phyloP scores from a whole-genome alignment of 2,113 vertebrate genomes.

The Petrocephalus microphthalmus region DNA sequence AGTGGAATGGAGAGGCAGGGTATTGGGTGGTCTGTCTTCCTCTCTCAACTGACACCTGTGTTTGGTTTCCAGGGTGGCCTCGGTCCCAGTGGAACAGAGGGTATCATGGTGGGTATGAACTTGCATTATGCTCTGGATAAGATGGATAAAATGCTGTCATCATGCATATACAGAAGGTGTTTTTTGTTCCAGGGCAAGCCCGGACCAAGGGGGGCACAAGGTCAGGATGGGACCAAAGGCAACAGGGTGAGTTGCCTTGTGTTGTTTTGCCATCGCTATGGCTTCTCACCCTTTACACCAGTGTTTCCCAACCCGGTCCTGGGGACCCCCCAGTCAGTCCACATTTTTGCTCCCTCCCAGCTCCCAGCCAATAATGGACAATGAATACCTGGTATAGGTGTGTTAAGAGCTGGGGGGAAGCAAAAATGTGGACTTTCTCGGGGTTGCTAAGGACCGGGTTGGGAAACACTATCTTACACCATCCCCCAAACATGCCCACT shows the following conservation, averaged over 20 bases:
- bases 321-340: neutral
- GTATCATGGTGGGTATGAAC: conserved; percentile 66
- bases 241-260: conserved; percentile 60
- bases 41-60: neutral
- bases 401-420: no score
- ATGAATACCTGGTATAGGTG: no score
- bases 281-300: neutral
- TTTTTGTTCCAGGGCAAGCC: conserved; percentile 45
- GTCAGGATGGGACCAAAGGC: conserved; percentile 68
- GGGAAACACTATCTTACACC: neutral
- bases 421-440: neutral
- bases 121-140: neutral
- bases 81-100: conserved; percentile 64
- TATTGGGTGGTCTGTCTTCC: neutral
- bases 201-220: conserved; percentile 63
- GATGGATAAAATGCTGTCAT: neutral
- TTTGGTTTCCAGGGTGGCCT: conserved; percentile 62
- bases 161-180: neutral
- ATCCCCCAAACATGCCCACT: neutral
- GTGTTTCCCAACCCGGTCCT: neutral
- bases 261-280: neutral
- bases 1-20: neutral
- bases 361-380: neutral
- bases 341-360: neutral
- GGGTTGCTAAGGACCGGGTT: neutral